Evolutionary conservation across 2,113 vertebrate species (phyloP), one percentile per base, ranked within the genome.

Genomic region (Psophia crepitans): DNA sequence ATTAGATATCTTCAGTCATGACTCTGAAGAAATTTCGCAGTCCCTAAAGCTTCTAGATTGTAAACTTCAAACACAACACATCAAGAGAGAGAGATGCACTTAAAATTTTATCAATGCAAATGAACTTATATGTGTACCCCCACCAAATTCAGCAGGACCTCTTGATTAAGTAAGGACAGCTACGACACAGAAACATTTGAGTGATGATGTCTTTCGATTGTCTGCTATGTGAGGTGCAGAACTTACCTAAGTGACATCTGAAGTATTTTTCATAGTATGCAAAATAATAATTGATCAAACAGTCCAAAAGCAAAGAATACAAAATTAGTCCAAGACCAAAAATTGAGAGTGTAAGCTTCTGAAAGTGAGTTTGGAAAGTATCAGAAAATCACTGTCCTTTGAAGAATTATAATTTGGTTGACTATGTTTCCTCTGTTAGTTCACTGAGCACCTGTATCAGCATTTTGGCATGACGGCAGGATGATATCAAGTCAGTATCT

Each of bases 201-300:
- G 41, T 3, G 4, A 57, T 30, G 11, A 54, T 46, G 17, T 63
- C 70, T 76, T 83, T 27, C 65, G 28, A 54, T 27, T 3, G 7
- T 20, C 69, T 63, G 11, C 49, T 76, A 35, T 3, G 44, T 12
- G 57, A 63, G 24, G 12, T 43, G 10, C 0, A 0, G 43, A 69
- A 90, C 19, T 32, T 44, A 28, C 0, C 0, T 63, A 61, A 39
- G 17, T 22, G 56, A 63, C 13, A n/a, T 19, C 30, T 13, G 3
- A 54, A 58, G 14, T 61, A 46, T 13, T 77, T 69, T 65, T 69
- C 54, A 68, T 6, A 71, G 46, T 10, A 46, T n/a, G 56, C 7
- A 90, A 93, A 89, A 64, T 41, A 85, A 82, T 24, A 76, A 48
- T 24, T 2, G 2, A n/a, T 33, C 17, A 24, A 87, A 54, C 8